Base-by-base conservation (phyloP, 2,113 vertebrate genomes). In the Pterocles orientalis region DNA sequence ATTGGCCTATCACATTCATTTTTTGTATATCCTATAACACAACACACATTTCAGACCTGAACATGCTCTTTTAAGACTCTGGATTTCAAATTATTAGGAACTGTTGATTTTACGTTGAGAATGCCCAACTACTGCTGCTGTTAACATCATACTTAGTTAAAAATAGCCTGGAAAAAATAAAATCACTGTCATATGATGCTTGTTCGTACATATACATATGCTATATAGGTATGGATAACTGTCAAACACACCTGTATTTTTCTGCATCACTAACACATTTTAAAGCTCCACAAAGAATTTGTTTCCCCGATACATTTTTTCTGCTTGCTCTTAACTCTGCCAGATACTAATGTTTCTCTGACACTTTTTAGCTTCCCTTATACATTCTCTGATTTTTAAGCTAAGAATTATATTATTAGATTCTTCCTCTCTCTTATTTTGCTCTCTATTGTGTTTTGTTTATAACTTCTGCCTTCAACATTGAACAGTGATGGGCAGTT, bases 251-350 rank as follows among this genome's bases (percentile, higher is more conserved):
- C 9, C 17, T 64, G 17, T 18, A 25, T 73, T 64, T 51, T 58
- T 50, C 43, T 53, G 23, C 61, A 83, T 54, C 73, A 19, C 7
- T 69, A 41, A 54, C 8, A 19, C 53, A 54, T 66, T 73, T 36
- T 71, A 75, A 68, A 82, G 29, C 13, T 68, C 17, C 51, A 39
- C 11, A 31, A 86, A 36, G 4, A 45, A 28, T 50, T 85, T 68
- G 1, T 15, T 68, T 12, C 9, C 5, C 2, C 0, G 2, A 39
- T 29, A 45, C 0, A 43, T n/a, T 86, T 89, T 62, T 81, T 68
- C 29, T 78, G 3, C 23, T 86, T 56, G 6, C 48, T 72, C 3
- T 86, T 24, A 34, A 9, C 12, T 53, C 31, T 56, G 7, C 25
- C 76, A 50, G 11, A 54, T 58, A 21, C 3, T 10, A 78, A 60